Base-by-base conservation (phyloP, 2,113 vertebrate genomes). In the Neotragus pygmaeus region DNA sequence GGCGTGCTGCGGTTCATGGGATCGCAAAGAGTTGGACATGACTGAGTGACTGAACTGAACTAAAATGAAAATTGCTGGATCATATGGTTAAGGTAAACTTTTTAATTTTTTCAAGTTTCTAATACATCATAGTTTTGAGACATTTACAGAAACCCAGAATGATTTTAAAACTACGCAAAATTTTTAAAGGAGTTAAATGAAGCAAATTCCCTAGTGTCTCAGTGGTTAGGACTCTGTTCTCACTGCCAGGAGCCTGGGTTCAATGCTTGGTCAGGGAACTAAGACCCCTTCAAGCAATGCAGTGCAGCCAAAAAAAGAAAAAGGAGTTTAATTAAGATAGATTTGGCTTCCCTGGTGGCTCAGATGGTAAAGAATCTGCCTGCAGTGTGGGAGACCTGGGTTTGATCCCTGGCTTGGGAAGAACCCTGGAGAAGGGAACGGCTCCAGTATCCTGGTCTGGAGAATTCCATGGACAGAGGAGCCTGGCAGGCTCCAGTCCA, bases 61-160 rank as follows among this genome's bases (percentile, higher is more conserved):
- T 27, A 13, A 62, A 62, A 4, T 62, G 60, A 11, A 51, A 3
- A n/a, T n/a, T 81, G 47, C 19, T 53, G 33, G 17, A n/a, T 51
- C 17, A 81, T 23, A 23, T 23, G 30, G 11, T 53, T 94, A 60
- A 87, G 36, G n/a, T 64, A 93, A 58, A 17, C 28, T 23, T 90
- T 77, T 95, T 39, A n/a, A 66, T 77, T 62, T 82, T 86, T 93
- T 82, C 16, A 45, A 85, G 27, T 75, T 62, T 91, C 81, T 91
- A 62, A 39, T 70, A 78, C 39, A 73, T 43, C n/a, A 21, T 47
- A 33, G 5, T 60, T 88, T 84, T 36, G 51, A 73, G 55, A n/a
- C 62, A 57, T 70, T 82, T 92, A 57, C 82, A 58, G 80, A 82
- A 95, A 28, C 55, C 70, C 58, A 30, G 39, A 51, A 81, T 82